A percentile compares a stretch with the other conserved stretches of the same genome.
phyloP scores from a whole-genome alignment of 2,797 vertebrate species.

The Nannoperca obscura region DNA sequence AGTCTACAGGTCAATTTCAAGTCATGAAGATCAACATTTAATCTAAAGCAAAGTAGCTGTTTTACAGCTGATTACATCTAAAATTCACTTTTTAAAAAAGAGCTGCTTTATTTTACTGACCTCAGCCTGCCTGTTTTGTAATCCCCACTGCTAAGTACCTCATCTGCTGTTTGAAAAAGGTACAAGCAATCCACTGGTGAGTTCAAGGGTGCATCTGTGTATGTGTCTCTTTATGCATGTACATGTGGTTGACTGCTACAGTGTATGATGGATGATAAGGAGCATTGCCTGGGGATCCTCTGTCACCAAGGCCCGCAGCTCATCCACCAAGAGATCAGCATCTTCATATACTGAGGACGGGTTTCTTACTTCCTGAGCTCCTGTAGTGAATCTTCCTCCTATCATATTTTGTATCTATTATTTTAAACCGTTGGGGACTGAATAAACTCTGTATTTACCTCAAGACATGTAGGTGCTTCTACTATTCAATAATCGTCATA shows the following conservation, averaged over 20 bases:
- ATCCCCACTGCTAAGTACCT: constrained; percentile 10
- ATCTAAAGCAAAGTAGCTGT: constrained; percentile 2
- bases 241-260: constrained; percentile 33
- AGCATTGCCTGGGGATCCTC: constrained; percentile 30
- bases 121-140: constrained; percentile 6
- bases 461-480: too few relatives aligned
- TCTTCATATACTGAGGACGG: not conserved
- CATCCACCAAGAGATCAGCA: constrained; percentile 32
- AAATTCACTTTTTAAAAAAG: not conserved
- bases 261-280: constrained; percentile 70
- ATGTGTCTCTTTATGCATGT: constrained; percentile 31
- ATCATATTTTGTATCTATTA: not conserved
- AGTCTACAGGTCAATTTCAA: not conserved
- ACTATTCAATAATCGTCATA: not conserved
- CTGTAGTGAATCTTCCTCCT: not conserved
- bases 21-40: not conserved
- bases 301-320: constrained; percentile 53
- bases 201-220: constrained; percentile 17
- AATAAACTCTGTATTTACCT: not conserved
- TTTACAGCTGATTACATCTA: constrained; percentile 16
- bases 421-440: not conserved
- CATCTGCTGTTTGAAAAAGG: constrained; percentile 42
- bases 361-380: not conserved
- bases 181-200: constrained; percentile 19
- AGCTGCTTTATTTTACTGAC: constrained; percentile 5